These are phyloP conservation scores for Actinernus sp. DNA, from an alignment of 92 coral and sea anemone species.

Conservation along the genomic window DNA sequence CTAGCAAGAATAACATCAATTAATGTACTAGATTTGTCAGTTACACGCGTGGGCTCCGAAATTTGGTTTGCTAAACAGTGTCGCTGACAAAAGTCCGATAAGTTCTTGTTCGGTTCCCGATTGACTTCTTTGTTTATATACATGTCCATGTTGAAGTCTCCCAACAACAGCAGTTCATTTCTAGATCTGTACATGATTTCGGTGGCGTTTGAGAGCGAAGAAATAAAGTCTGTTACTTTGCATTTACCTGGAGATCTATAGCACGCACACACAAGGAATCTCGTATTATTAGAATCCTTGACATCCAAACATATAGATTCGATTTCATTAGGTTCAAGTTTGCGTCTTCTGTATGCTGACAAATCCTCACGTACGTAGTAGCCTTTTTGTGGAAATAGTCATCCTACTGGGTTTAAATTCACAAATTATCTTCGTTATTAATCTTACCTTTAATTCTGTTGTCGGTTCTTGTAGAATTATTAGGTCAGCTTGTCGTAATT, in stretches of 20 bases:
- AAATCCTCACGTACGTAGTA: neutral
- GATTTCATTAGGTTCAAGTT: neutral
- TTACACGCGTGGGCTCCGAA: conserved; percentile 55
- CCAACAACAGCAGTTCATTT: conserved; percentile 20
- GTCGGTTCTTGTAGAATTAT: too few relatives aligned
- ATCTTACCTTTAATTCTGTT: too few relatives aligned
- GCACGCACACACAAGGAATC: conserved; percentile 4
- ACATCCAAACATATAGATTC: neutral
- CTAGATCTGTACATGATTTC: conserved; percentile 13
- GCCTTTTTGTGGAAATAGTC: too few relatives aligned
- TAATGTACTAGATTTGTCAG: conserved; percentile 29
- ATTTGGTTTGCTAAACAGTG: conserved; percentile 48
- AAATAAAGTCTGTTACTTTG: conserved; percentile 52
- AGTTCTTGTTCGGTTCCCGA: too few relatives aligned
- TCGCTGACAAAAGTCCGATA: conserved; percentile 3
- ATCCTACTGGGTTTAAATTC: too few relatives aligned
- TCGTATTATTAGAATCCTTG: neutral
- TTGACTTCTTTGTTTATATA: neutral
- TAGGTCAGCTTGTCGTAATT: too few relatives aligned
- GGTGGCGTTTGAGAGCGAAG: conserved; percentile 16
- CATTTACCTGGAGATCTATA: conserved; percentile 48
- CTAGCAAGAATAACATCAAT: conserved; percentile 57
- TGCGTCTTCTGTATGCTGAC: neutral
- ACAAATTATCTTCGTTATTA: too few relatives aligned
- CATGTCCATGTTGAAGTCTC: conserved; percentile 68